Percentiles rank a stretch among this genome's conserved stretches.
phyloP scores from a whole-genome alignment of 2,113 vertebrate genomes.

The Gallinago jamesoni region DNA sequence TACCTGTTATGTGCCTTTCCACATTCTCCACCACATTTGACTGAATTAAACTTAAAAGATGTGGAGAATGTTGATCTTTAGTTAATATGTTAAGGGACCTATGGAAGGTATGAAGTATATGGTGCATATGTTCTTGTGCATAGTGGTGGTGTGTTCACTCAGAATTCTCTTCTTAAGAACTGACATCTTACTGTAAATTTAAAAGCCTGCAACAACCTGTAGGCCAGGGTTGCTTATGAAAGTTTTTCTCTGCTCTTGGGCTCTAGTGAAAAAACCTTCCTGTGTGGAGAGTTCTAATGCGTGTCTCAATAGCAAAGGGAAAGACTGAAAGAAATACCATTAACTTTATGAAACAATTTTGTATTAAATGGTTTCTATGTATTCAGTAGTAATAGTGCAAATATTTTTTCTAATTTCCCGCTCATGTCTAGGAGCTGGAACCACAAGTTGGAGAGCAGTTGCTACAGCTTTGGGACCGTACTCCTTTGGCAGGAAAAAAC shows the following conservation, averaged over 20 bases:
- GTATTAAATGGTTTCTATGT: background rate
- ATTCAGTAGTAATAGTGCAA: background rate
- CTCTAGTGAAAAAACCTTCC: background rate
- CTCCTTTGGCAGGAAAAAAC: constrained; percentile 63
- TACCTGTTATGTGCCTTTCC: background rate
- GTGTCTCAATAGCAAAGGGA: background rate
- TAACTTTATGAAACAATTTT: background rate
- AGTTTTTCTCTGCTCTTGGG: background rate
- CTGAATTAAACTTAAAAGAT: background rate
- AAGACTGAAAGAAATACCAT: background rate
- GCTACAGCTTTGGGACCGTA: constrained; percentile 84
- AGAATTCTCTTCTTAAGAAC: background rate
- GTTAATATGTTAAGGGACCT: background rate
- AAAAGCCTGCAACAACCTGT: accelerated
- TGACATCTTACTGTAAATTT: background rate
- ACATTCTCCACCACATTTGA: background rate
- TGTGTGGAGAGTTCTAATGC: background rate
- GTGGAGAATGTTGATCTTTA: background rate
- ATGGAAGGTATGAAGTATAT: background rate
- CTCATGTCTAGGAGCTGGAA: constrained; percentile 84
- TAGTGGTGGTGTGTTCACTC: background rate
- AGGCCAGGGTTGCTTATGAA: background rate
- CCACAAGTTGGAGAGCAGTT: constrained; percentile 86
- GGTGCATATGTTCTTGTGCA: background rate
- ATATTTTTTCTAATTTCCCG: background rate